Evolutionary conservation across 2,797 vertebrate species (phyloP), one percentile per base, ranked within the genome.

Genomic region (Channa striata): DNA sequence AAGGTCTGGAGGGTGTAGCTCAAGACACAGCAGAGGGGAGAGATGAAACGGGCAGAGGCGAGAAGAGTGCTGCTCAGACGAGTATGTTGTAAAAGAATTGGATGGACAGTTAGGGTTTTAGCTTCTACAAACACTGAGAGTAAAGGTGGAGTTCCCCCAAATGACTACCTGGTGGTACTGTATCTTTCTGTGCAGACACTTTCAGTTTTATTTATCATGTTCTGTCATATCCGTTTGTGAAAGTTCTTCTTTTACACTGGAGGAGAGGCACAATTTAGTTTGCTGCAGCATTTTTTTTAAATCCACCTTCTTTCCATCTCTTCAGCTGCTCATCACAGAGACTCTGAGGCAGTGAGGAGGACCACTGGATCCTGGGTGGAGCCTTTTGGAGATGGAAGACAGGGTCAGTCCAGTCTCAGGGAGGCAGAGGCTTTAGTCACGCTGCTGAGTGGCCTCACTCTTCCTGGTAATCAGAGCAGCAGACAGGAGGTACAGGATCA

Each of bases 341-440:
- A 40, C 40, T 65, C 14, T 39, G 63, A 69, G 34, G 62, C 60
- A 39, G 37, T 39, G 7, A 72, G 53, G 25, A 77, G 60, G 30
- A 51, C 50, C 13, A 50, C 59, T n/a, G 73, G 51, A 64, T 39
- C 59, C 23, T 66, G 50, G 56, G 11, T 57, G 14, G 84, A 87
- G 1, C 62, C 63, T 58, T 60, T 49, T 21, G 68, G 54, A 47
- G 42, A 19, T 11, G 72, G 3, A 3, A 81, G 79, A 8, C 49
- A 72, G 52, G 80, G 53, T 69, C 60, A 11, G 50, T 68, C 74
- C 25, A 72, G 64, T 0, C 60, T 92, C 66, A 81, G 44, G 60
- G 84, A 92, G 36, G 68, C 67, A 0, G 7, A 87, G 48, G 37
- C 68, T 60, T 83, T 93, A 68, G 80, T 90, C 49, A 84, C 90